A percentile compares a stretch with the other conserved stretches of the same genome.
phyloP scores from a whole-genome alignment of 2,113 vertebrate genomes.

The Corapipo altera region DNA sequence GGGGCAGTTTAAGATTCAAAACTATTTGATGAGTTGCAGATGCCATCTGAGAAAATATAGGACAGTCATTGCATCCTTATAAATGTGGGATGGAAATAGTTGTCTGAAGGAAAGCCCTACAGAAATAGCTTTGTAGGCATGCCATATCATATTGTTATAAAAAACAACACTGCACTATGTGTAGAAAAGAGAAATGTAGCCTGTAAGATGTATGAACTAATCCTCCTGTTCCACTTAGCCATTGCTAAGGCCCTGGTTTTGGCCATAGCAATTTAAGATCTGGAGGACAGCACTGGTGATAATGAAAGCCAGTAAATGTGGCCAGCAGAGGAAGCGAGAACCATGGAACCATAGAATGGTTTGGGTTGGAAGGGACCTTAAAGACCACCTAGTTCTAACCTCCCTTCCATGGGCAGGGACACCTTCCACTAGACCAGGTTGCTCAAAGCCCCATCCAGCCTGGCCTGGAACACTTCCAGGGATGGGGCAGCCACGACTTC shows the following conservation, averaged over 20 bases:
- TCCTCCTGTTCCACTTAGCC: not conserved
- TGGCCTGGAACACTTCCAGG: no score
- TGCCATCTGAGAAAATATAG: not conserved
- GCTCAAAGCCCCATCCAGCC: not conserved
- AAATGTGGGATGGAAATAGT: not conserved
- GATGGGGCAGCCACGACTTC: not conserved
- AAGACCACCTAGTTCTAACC: not conserved
- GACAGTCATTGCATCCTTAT: not conserved
- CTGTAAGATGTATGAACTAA: not conserved
- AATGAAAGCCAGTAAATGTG: not conserved
- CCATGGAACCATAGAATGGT: not conserved
- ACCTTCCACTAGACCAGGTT: not conserved
- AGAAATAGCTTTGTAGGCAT: not conserved
- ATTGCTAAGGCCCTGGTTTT: not conserved
- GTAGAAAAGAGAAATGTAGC: not conserved
- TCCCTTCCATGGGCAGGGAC: not conserved
- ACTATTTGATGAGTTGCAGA: not conserved
- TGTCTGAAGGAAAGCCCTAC: not conserved
- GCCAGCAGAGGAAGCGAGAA: not conserved
- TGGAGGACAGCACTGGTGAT: not conserved
- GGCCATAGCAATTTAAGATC: not conserved
- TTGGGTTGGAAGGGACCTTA: not conserved
- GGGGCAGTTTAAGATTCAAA: not conserved
- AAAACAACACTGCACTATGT: not conserved
- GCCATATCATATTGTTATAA: not conserved